Evolutionary conservation across 2,113 vertebrate species (phyloP).

Genomic region (Pionites leucogaster): DNA sequence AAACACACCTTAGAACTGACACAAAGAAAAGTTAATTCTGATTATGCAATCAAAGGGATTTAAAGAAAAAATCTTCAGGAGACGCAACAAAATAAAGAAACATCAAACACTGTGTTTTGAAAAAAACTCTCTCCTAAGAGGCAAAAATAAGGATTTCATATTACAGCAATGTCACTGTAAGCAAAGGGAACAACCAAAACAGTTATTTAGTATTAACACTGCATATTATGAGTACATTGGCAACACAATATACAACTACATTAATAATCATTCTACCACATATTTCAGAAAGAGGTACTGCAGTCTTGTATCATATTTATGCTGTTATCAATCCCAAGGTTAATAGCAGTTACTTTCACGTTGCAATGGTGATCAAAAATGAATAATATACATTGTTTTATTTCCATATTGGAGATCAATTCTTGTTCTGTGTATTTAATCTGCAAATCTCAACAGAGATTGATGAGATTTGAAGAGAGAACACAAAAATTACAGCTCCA

Average conservation of each 20-base stretch:
- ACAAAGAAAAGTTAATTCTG: constrained; percentile 30
- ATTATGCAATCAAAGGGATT: background rate
- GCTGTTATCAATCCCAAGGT: background rate
- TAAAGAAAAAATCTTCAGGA: background rate
- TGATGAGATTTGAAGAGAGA: background rate
- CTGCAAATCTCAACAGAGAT: background rate
- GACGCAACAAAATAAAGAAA: background rate
- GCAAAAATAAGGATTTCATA: background rate
- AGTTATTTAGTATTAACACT: background rate
- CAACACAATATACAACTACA: background rate
- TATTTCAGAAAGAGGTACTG: background rate
- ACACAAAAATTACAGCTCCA: constrained; percentile 25
- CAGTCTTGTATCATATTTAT: background rate
- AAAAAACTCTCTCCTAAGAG: background rate
- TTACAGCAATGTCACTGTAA: background rate
- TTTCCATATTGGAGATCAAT: background rate
- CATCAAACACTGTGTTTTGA: background rate
- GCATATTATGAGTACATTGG: background rate
- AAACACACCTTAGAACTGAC: constrained; percentile 8
- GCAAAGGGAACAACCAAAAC: background rate
- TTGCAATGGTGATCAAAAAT: background rate
- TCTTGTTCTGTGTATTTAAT: background rate
- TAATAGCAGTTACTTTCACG: background rate
- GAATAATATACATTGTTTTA: background rate
- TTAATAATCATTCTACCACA: background rate